Base-by-base conservation (phyloP, 2,888 invertebrate genomes). In the Trissonchulus latispiculum region DNA sequence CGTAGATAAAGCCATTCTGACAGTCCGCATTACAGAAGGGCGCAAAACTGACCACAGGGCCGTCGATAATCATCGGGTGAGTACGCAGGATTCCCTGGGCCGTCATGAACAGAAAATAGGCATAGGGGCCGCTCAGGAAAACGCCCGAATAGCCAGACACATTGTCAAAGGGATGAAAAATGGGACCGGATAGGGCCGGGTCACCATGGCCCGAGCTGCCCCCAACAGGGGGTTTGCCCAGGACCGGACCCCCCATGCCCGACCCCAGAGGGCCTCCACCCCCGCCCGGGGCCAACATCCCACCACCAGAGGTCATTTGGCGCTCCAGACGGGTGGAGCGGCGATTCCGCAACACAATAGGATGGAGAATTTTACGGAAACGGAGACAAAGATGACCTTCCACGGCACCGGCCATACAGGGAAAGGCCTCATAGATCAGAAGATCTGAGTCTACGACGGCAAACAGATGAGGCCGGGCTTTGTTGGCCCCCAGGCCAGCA, bases 21-120 rank as follows among this genome's bases (percentile, higher is more conserved):
- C 97, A 97, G 84, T 96, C 96, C 72, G 94, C 89, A 83, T 97
- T 97, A 84, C 96, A 92, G 84, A 99, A 99, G 29, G 94, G 89
- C 0, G 97, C 92, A 85, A 97, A 95, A 77, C 90, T 90, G 62
- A 89, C 87, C 69, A 93, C 88, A 72, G 88, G 87, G 0, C 91
- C 91, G 80, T 93, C 92, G 1, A 91, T 88, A 68, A 89, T 87
- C 87, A 99, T 90, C 2, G 94, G 91, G 85, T 99, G 99, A 8
- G 90, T 86, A 8, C 95, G 87, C 71, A 95, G 84, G 83, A 94
- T 93, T 0, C 95, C 72, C 61, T 72, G 72, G 2, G 33, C 23
- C 2, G 68, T 92, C 80, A 95, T 87, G 78, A 97, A 89, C 77
- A 95, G 84, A 89, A 95, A 91, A 77, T 94, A 91, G 0, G 95